Evolutionary conservation across 2,888 invertebrate genomes (phyloP).

Genomic region (Nomada hirtipes): DNA sequence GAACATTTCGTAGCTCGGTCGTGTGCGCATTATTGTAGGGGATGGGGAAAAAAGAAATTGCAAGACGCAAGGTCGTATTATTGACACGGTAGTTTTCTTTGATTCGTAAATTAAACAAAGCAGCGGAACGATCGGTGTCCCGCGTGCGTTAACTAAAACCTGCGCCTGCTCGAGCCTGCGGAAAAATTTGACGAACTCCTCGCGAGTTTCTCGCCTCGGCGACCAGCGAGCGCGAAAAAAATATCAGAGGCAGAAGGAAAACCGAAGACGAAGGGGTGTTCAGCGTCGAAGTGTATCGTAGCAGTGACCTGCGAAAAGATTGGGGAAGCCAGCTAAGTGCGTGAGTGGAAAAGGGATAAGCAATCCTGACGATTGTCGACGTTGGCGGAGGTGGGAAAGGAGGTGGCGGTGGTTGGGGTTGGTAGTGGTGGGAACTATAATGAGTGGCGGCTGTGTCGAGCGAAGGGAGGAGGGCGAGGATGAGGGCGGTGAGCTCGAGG

Average conservation of each 20-base stretch:
- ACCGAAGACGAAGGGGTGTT: constrained; percentile 4
- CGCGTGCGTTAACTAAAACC: background rate
- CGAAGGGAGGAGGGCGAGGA: constrained; percentile 50
- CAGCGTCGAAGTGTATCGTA: constrained; percentile 51
- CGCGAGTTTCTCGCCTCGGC: constrained; percentile 29
- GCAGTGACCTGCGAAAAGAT: constrained; percentile 67
- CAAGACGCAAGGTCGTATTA: too few relatives aligned
- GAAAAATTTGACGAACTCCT: constrained; percentile 52
- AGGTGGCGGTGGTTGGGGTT: constrained; percentile 58
- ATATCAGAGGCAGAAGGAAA: background rate
- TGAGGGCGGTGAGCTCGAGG: constrained; percentile 57
- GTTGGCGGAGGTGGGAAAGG: constrained; percentile 64
- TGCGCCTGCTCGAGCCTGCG: constrained; percentile 21
- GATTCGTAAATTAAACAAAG: too few relatives aligned
- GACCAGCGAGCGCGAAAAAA: background rate
- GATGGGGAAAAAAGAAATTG: too few relatives aligned
- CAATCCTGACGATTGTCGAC: constrained; percentile 59
- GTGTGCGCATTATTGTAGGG: too few relatives aligned
- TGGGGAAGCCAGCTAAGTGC: constrained; percentile 69
- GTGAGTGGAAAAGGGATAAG: constrained; percentile 65
- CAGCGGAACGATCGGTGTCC: too few relatives aligned
- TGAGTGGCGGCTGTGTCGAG: constrained; percentile 72
- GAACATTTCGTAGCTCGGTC: too few relatives aligned
- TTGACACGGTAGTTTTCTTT: too few relatives aligned
- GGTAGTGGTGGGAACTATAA: constrained; percentile 78